Base-by-base conservation (phyloP, 2,797 vertebrate genomes). In the Halcyon chelicuti region DNA sequence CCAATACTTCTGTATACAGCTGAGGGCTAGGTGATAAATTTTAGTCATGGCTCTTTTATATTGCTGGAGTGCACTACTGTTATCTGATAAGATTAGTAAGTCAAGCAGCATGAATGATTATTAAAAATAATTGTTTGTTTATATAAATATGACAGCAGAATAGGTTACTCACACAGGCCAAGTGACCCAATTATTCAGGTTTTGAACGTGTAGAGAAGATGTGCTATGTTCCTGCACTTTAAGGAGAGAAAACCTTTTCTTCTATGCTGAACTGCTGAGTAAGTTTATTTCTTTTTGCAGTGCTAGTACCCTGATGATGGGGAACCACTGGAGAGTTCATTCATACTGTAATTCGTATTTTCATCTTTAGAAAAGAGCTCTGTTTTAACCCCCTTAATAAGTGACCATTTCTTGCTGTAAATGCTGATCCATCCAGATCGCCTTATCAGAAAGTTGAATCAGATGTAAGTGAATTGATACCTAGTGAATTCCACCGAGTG, bases 41-140 rank as follows among this genome's bases (percentile, higher is more conserved):
- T 92, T 87, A 88, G 61, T 88, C 70, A 44, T 39, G 73, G 51
- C 37, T 86, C 68, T 95, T 76, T 66, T 68, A 46, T 85, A 42
- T 73, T 87, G 37, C 81, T 88, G 63, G 79, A 67, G 12, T 31
- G 10, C 3, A 1, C 54, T 93, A 22, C 51, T 87, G 28, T 86
- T 94, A 65, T 62, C 74, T 83, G 78, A 51, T 97, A 90, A 93
- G 62, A 89, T 91, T 73, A 84, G 40, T 74, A 93, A 95, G 29
- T 92, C 86, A 80, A 96, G 79, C 61, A 86, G 67, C 40, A 61
- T 52, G 76, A 96, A 67, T 90, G 55, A 92, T 95, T 96, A 96
- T 96, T 96, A 95, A 97, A 82, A 96, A 73, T 95, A 97, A 96
- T 96, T 96, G 82, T 91, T 95, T 97, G 84, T 96, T 97, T 95